These are phyloP conservation scores for Myzus persicae DNA, from an alignment of 1,140 invertebrate genomes.

Conservation along the genomic window DNA sequence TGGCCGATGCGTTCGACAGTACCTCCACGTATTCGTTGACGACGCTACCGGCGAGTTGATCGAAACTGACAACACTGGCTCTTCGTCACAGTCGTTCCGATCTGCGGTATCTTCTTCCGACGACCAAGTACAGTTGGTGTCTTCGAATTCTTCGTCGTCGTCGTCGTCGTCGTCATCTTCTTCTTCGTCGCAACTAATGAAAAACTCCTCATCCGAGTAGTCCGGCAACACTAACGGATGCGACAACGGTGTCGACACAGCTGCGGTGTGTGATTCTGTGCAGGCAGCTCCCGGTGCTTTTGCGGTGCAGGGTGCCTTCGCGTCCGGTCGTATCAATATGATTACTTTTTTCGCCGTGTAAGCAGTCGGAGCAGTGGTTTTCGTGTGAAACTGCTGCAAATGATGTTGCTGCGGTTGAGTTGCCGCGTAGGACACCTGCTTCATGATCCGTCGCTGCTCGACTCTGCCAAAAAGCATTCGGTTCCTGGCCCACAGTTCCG, in stretches of 20 bases:
- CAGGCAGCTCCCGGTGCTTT: background rate
- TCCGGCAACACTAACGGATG: conserved; percentile 12
- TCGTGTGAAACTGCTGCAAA: too few species aligned
- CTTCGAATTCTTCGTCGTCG: background rate
- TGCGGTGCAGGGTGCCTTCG: too few species aligned
- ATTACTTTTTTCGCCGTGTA: background rate
- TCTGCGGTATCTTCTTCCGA: background rate
- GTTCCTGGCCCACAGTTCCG: conserved; percentile 11
- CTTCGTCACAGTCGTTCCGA: background rate
- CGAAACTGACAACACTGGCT: background rate
- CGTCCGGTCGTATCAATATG: background rate
- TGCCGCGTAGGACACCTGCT: background rate
- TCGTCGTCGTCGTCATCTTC: background rate
- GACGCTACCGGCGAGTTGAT: background rate
- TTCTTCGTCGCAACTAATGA: conserved; percentile 14
- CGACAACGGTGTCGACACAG: background rate
- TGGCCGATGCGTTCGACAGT: background rate
- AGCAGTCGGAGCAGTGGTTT: too few species aligned
- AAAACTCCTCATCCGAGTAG: conserved; percentile 26
- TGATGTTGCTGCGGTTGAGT: too few species aligned
- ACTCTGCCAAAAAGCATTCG: background rate
- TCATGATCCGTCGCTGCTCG: background rate
- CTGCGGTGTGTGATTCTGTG: background rate
- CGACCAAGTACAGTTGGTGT: background rate
- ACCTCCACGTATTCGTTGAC: background rate